Base-by-base conservation (phyloP, 2,797 vertebrate species). In the Eulemur mongoz region DNA sequence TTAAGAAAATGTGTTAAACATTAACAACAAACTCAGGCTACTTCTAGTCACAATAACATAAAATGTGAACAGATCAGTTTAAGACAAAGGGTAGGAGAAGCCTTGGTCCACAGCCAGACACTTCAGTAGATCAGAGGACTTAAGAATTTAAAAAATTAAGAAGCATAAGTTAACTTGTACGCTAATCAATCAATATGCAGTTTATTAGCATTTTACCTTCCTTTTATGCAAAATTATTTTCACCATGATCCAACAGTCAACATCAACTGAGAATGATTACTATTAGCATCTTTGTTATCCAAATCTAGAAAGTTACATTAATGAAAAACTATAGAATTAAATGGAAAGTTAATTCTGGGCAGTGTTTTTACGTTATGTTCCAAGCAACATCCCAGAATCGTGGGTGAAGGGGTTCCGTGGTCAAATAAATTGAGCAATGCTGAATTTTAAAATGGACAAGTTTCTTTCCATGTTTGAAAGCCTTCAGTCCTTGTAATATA, bases 1-100 rank as follows among this genome's bases (percentile, higher is more conserved):
- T 76, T 89, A 94, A 91, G 61, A 94, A 96, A 97, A 95, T 87
- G 67, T 93, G 25, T 95, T 89, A 87, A 95, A 96, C 72, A 96
- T 94, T 95, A 96, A 95, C 84, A 98, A 80, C 32, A 89, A 93
- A 96, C 48, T 89, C 61, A 35, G 81, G 78, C 89, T 96, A 82
- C 30, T 85, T 94, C 67, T 67, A 91, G 76, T 70, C 45, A 83
- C 65, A 83, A 81, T 89, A 93, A 93, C 80, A 96, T 93, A 94
- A 93, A 96, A 96, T 35, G 38, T 91, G 93, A 95, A 95, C 85
- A 97, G 73, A 48, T 93, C 30, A 93, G 25, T 84, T 91, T 91
- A 97, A 90, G 78, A 45, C 43, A 94, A 82, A 97, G 89, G 32
- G 52, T 73, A 69, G 88, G n/a, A 76, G 54, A 94, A 90, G 76